phyloP scores from a whole-genome alignment of 2,797 vertebrate genomes.

The Pelobates cultripes region DNA sequence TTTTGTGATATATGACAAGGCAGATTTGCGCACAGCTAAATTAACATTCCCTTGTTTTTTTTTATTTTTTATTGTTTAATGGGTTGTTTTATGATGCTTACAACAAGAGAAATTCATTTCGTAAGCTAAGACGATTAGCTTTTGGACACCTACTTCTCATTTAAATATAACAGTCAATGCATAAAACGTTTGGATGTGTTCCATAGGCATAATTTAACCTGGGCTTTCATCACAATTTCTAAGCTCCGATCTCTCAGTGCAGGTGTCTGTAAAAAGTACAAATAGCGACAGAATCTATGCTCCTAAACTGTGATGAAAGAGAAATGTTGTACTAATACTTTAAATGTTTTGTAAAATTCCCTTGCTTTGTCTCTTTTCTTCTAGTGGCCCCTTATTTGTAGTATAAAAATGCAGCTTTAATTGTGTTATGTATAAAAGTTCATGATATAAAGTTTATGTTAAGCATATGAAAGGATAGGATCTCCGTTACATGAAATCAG shows the following conservation, averaged over 20 bases:
- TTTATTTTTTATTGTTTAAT: too few species aligned
- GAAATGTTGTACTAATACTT: too few species aligned
- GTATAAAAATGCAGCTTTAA: constrained; percentile 4
- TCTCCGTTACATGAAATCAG: neutral
- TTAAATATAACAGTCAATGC: neutral
- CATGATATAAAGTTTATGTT: neutral
- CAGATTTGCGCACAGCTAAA: too few species aligned
- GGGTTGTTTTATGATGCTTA: too few species aligned
- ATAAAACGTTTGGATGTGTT: neutral
- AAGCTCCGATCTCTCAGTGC: neutral
- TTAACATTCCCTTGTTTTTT: too few species aligned
- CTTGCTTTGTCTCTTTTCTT: neutral
- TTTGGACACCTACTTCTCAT: neutral
- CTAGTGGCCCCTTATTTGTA: neutral
- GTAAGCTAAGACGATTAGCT: neutral
- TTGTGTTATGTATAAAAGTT: neutral
- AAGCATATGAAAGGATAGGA: neutral
- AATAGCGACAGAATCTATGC: neutral
- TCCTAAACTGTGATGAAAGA: neutral
- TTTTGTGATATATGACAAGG: too few species aligned
- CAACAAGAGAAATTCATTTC: too few species aligned
- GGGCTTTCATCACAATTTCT: neutral
- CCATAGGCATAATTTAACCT: neutral
- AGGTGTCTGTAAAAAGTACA: neutral
- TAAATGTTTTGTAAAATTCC: neutral